Conservation (phyloP, 2,888 invertebrate genomes). For the Pollenia amentaria region DNA sequence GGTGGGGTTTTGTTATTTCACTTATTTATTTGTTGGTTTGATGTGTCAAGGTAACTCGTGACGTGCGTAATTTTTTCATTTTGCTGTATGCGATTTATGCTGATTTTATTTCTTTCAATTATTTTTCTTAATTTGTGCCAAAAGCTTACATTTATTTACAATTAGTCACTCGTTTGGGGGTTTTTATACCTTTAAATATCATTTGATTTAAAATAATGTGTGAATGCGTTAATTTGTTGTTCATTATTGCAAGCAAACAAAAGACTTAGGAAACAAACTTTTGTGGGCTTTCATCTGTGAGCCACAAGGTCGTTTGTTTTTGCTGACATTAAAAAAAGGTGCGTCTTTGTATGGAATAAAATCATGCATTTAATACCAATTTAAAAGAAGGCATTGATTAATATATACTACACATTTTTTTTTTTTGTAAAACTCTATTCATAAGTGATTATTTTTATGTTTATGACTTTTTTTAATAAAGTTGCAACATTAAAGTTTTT, state of each 20-base stretch:
- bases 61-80: constrained; percentile 77
- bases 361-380: too few species aligned
- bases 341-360: background rate
- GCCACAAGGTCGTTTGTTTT: background rate
- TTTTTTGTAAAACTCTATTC: too few species aligned
- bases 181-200: constrained; percentile 25
- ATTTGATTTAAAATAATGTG: constrained; percentile 14
- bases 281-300: background rate
- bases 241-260: constrained; percentile 18
- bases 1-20: background rate
- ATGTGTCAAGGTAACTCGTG: constrained; percentile 83
- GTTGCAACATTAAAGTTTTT: too few species aligned
- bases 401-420: too few species aligned
- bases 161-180: constrained; percentile 63
- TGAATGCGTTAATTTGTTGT: constrained; percentile 22
- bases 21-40: constrained; percentile 66
- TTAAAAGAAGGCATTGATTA: too few species aligned
- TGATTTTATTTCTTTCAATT: background rate
- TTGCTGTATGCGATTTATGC: constrained; percentile 19
- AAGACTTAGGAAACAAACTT: constrained; percentile 67
- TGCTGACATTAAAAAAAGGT: background rate
- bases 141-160: constrained; percentile 53
- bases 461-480: too few species aligned
- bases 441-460: too few species aligned
- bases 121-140: constrained; percentile 26